Percentiles rank a stretch among this genome's conserved stretches.
Evolutionary conservation across 1,140 invertebrate genomes (phyloP).

Genomic region (Potamilus streckersoni): DNA sequence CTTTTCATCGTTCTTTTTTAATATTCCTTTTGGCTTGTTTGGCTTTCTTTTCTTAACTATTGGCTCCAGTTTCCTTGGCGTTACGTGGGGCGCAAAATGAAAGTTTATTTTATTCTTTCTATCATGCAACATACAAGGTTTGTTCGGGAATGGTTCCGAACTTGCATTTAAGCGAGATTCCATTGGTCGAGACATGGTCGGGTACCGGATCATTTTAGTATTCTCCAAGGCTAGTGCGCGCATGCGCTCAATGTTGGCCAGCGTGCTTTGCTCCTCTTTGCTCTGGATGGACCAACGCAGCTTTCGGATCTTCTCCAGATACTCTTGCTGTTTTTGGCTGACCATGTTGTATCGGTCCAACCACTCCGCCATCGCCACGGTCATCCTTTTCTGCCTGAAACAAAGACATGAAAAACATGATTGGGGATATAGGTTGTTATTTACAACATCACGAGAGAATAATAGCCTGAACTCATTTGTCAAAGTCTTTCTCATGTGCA

Average conservation of each 20-base stretch:
- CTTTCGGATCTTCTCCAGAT: conserved; percentile 32
- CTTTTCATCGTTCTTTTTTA: conserved; percentile 6
- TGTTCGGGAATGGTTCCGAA: conserved; percentile 29
- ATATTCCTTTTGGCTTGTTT: neutral
- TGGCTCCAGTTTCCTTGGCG: conserved; percentile 26
- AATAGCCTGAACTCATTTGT: too few relatives aligned
- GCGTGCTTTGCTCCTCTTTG: conserved; percentile 30
- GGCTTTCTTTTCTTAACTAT: conserved; percentile 8
- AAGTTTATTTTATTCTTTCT: conserved; percentile 15
- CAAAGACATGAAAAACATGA: neutral
- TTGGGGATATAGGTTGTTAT: too few relatives aligned
- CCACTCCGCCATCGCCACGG: conserved; percentile 36
- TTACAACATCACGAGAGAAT: too few relatives aligned
- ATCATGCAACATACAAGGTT: conserved; percentile 26
- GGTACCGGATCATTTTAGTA: conserved; percentile 14
- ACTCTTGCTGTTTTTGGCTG: conserved; percentile 37
- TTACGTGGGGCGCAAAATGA: conserved; percentile 18
- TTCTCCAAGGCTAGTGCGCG: conserved; percentile 8
- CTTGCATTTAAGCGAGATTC: conserved; percentile 14
- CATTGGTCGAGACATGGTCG: conserved; percentile 14
- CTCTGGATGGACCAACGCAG: conserved; percentile 29
- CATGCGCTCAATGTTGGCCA: conserved; percentile 38
- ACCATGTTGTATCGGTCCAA: conserved; percentile 37
- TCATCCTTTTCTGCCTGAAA: conserved; percentile 25
- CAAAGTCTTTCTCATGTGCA: too few relatives aligned